Evolutionary conservation across 2,888 invertebrate species (phyloP).

Genomic region (Pseudanteris insignis): DNA sequence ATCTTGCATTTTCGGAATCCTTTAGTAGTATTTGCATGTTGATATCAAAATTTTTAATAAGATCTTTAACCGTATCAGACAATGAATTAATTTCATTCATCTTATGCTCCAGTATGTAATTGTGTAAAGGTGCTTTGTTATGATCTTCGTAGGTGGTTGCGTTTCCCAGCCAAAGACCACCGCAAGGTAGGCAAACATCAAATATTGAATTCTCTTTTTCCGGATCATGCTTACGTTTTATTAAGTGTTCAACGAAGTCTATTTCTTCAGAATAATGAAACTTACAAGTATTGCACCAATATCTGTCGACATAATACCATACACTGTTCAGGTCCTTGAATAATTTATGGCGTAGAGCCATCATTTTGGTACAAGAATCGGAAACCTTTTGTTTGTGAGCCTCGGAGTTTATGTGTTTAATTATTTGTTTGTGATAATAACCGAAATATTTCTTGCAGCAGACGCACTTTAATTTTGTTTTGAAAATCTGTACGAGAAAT

Average conservation of each 20-base stretch:
- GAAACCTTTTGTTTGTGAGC: conserved; percentile 10
- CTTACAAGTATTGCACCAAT: conserved; percentile 44
- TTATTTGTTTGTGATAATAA: conserved; percentile 18
- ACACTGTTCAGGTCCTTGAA: conserved; percentile 11
- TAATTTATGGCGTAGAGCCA: conserved; percentile 2
- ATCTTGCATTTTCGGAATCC: conserved; percentile 36
- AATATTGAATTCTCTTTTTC: conserved; percentile 3
- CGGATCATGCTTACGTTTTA: conserved; percentile 17
- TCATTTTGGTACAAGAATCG: background rate
- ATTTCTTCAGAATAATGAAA: conserved; percentile 30
- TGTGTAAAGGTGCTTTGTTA: conserved; percentile 47
- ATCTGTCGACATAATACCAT: conserved; percentile 52
- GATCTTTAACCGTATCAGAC: conserved; percentile 23
- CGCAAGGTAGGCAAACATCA: conserved; percentile 52
- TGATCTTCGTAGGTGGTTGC: conserved; percentile 44
- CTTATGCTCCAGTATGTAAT: conserved; percentile 48
- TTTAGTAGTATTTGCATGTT: conserved; percentile 32
- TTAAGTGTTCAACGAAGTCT: conserved; percentile 27
- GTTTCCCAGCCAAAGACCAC: conserved; percentile 49
- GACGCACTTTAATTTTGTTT: conserved; percentile 15
- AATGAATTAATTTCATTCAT: conserved; percentile 45
- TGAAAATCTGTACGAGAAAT: conserved; percentile 13
- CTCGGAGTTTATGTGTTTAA: conserved; percentile 10
- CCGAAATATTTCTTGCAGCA: conserved; percentile 19
- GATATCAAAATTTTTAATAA: conserved; percentile 41